Percentiles rank a stretch among this genome's conserved stretches.
phyloP scores from a whole-genome alignment of 2,888 invertebrate species.

The Papilio elwesi region DNA sequence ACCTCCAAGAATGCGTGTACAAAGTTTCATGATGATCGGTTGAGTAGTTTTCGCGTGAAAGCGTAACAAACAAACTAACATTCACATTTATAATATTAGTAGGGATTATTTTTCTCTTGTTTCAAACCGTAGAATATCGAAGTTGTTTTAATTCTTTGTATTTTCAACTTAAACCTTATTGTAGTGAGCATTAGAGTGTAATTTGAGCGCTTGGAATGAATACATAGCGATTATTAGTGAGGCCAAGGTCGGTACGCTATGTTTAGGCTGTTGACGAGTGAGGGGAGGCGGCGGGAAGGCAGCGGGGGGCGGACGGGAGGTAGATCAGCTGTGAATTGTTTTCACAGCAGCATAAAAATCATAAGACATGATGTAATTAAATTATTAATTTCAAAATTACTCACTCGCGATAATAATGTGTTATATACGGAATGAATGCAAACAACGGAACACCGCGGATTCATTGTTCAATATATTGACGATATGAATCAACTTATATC shows the following conservation, averaged over 20 bases:
- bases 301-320: background rate
- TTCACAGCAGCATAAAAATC: background rate
- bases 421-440: background rate
- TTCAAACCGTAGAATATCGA: background rate
- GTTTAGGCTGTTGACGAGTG: constrained; percentile 31
- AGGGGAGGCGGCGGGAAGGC: background rate
- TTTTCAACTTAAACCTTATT: constrained; percentile 21
- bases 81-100: no score
- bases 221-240: constrained; percentile 41
- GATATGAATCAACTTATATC: no score
- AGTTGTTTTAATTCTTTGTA: constrained; percentile 6
- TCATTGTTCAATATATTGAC: no score
- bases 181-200: constrained; percentile 21
- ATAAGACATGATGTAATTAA: background rate
- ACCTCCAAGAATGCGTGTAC: no score
- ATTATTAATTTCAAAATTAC: background rate
- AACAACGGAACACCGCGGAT: no score
- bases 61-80: no score
- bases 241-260: constrained; percentile 42
- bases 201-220: constrained; percentile 36
- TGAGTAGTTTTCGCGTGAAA: no score
- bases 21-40: no score
- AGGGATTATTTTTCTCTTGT: constrained; percentile 12
- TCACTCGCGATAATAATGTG: background rate
- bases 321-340: constrained; percentile 16